Conservation (phyloP, 2,113 vertebrate species). For the Mus spicilegus region DNA sequence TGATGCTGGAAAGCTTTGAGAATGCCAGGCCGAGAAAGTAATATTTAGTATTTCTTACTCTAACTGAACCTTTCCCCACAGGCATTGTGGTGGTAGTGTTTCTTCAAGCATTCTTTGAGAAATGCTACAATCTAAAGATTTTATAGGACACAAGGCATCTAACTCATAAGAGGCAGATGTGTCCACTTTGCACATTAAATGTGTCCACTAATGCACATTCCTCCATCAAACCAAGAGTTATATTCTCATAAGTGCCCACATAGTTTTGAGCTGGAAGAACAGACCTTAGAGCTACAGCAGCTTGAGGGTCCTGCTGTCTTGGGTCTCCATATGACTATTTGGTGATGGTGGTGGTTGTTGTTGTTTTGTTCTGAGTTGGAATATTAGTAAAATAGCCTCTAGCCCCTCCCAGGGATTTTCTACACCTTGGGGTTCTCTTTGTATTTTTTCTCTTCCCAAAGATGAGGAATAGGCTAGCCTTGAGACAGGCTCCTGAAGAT, state of each 20-base stretch:
- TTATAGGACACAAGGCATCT: constrained; percentile 32
- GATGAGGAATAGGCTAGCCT: background rate
- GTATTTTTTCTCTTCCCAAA: background rate
- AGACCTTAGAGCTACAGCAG: background rate
- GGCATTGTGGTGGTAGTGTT: background rate
- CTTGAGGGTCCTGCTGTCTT: background rate
- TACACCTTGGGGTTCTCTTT: background rate
- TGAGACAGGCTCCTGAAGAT: background rate
- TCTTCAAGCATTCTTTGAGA: constrained; percentile 34
- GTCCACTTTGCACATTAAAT: background rate
- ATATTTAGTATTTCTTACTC: constrained; percentile 17
- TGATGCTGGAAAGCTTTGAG: background rate
- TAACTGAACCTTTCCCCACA: background rate
- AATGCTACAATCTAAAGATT: background rate
- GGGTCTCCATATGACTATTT: background rate
- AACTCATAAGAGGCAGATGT: constrained; percentile 21
- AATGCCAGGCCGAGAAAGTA: background rate
- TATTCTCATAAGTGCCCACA: background rate
- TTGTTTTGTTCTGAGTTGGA: background rate
- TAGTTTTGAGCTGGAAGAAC: background rate
- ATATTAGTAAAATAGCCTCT: background rate
- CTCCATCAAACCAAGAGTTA: background rate
- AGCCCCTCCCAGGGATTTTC: background rate
- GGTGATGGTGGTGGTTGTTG: background rate
- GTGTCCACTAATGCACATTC: background rate